Base-by-base conservation (phyloP, 2,888 invertebrate genomes). In the Ptychoptera albimana region DNA sequence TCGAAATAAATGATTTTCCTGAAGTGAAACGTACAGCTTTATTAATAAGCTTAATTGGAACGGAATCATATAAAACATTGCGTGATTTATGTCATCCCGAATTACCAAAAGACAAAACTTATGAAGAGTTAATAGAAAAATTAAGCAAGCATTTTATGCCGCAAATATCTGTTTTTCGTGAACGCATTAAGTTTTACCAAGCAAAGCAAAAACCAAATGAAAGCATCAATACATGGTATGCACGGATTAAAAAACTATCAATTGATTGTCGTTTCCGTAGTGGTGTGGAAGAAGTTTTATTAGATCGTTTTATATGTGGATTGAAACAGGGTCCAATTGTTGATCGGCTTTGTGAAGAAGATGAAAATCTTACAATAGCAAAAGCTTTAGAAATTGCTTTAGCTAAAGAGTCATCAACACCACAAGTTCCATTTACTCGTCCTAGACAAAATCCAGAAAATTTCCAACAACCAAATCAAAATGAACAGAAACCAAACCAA, bases 201-300 rank as follows among this genome's bases (percentile, higher is more conserved):
- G 50, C 49, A n/a, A 43, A 42, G 37, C 51, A 55, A 49, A 39
- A 39, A 12, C 37, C 43, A 11, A 35, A 37, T 23, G 51, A 53
- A 43, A 42, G 47, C 2, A 46, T 51, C 8, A 49, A 38, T 8
- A 45, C 49, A 31, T 54, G 48, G 47, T 51, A 49, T 45, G 51
- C 49, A 11, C 23, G 52, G 29, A 44, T 54, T 3, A 50, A 50
- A 36, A 51, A 46, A 37, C 41, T 49, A 12, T 49, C 51, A 23
- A 48, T 50, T 11, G 48, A 50, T 43, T 55, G 55, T 45, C 49
- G 51, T 44, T 54, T 53, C 44, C 50, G 48, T 16, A 40, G 41
- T 15, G 37, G 30, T 15, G 35, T 46, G n/a, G 46, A 46, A 36
- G 16, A 15, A 1, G 32, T 44, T 32, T 37, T 46, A 13, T 11